Evolutionary conservation across 2,797 vertebrate genomes (phyloP).

Genomic region (Sylvilagus floridanus): DNA sequence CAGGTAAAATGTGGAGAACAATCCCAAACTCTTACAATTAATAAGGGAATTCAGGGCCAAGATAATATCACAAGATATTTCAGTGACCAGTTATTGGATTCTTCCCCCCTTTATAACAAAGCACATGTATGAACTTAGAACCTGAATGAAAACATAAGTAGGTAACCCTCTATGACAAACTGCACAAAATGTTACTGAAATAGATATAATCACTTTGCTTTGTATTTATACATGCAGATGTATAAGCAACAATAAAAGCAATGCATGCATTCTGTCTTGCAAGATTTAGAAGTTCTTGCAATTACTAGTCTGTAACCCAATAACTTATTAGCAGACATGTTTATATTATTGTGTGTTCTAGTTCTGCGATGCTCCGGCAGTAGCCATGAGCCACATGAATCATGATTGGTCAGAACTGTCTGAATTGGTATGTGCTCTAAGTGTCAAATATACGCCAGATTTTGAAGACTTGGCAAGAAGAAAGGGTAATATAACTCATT

Average conservation of each 20-base stretch:
- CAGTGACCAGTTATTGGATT: background rate
- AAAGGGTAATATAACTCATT: conserved; percentile 17
- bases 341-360: background rate
- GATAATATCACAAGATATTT: conserved; percentile 7
- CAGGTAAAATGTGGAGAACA: background rate
- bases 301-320: background rate
- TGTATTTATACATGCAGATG: background rate
- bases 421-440: background rate
- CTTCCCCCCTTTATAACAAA: background rate
- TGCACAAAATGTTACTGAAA: background rate
- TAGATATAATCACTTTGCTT: conserved; percentile 16
- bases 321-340: background rate
- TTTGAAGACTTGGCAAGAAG: background rate
- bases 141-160: background rate
- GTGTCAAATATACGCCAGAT: background rate
- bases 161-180: background rate
- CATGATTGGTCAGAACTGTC: background rate
- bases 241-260: conserved; percentile 5
- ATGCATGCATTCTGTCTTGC: background rate
- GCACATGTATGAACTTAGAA: conserved; percentile 27
- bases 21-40: background rate
- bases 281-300: conserved; percentile 34
- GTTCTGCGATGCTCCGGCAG: background rate
- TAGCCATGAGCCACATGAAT: background rate
- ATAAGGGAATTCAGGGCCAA: background rate